phyloP scores from a whole-genome alignment of 1,140 invertebrate species.

The Mya arenaria region DNA sequence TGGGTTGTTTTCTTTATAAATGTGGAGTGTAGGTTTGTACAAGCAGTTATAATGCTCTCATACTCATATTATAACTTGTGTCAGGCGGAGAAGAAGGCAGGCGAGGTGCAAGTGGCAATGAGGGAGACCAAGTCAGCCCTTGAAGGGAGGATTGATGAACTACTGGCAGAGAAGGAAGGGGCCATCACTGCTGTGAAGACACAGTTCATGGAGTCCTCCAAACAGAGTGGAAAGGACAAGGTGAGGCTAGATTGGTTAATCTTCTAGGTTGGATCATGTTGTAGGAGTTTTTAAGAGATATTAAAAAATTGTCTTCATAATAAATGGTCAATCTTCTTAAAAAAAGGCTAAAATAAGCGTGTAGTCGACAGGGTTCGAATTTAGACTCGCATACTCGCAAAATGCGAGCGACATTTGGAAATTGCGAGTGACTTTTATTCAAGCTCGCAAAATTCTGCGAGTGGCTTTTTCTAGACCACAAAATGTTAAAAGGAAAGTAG shows the following conservation, averaged over 20 bases:
- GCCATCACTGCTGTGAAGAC: slow-evolving; percentile 47
- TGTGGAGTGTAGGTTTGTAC: no score
- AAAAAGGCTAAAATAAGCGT: no score
- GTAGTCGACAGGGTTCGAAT: no score
- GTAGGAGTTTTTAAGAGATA: no score
- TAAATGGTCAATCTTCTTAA: neutral
- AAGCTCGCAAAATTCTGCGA: no score
- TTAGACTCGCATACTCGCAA: no score
- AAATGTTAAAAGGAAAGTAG: no score
- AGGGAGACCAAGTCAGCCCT: slow-evolving; percentile 25
- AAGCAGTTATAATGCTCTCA: no score
- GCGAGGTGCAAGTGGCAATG: slow-evolving; percentile 34
- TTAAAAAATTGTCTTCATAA: neutral
- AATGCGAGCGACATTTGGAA: no score
- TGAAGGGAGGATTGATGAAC: slow-evolving; percentile 37
- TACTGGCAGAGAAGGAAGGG: slow-evolving; percentile 47
- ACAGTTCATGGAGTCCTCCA: slow-evolving; percentile 40
- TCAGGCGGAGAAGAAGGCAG: slow-evolving; percentile 32
- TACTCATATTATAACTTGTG: neutral
- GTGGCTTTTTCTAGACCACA: no score
- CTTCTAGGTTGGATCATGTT: neutral
- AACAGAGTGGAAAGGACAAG: slow-evolving; percentile 44
- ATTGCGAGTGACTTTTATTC: no score
- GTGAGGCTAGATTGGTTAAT: neutral
- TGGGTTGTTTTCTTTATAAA: no score